These are phyloP conservation scores for Panthera leo DNA, from an alignment of 2,113 vertebrate species.

Conservation along the genomic window DNA sequence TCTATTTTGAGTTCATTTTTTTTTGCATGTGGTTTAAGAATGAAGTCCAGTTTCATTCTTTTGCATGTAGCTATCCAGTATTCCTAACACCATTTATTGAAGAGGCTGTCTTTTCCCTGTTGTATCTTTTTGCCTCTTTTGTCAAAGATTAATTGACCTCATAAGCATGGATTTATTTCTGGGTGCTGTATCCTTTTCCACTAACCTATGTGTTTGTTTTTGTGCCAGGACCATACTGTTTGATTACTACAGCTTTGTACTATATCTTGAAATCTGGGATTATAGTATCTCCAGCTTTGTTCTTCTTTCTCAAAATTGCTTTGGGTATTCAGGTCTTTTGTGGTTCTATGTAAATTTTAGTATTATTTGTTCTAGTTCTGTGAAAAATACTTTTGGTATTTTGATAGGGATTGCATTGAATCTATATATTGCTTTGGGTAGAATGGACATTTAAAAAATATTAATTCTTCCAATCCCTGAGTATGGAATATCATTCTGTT, in stretches of 20 bases:
- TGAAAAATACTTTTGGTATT: not conserved
- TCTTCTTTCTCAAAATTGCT: not conserved
- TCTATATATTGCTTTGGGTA: not conserved
- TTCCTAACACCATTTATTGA: not conserved
- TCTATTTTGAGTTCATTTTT: not conserved
- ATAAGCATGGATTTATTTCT: not conserved
- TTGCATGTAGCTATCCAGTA: not conserved
- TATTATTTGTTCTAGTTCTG: not conserved
- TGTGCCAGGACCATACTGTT: not conserved
- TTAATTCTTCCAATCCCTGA: not conserved
- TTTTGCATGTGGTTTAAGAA: not conserved
- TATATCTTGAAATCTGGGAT: not conserved
- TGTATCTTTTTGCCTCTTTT: not conserved
- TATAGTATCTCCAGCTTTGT: not conserved
- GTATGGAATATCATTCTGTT: not conserved
- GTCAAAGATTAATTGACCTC: not conserved
- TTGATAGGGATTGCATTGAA: not conserved
- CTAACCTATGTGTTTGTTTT: not conserved
- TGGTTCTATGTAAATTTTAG: not conserved
- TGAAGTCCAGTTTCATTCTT: not conserved
- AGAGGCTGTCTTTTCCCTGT: not conserved
- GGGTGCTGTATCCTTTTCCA: not conserved
- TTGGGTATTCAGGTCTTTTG: not conserved
- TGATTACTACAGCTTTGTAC: not conserved
- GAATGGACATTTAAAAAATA: not conserved